Evolutionary conservation across 2,888 invertebrate species (phyloP).

Genomic region (Epirrhoe tristata): DNA sequence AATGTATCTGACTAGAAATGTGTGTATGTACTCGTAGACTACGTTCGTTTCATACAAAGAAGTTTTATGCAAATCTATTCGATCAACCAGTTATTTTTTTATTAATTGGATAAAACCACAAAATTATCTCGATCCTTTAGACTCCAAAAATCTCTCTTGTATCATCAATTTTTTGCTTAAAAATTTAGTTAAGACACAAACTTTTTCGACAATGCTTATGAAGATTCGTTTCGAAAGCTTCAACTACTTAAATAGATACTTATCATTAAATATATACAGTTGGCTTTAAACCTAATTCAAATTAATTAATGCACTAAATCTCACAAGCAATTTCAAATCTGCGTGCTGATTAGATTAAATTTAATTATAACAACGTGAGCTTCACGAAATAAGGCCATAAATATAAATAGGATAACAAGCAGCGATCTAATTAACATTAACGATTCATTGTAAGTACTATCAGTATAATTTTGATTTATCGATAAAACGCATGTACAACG

Average conservation of each 20-base stretch:
- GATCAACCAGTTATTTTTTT: no score
- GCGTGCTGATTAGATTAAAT: conserved; percentile 49
- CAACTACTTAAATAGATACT: not conserved
- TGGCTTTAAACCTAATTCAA: conserved; percentile 23
- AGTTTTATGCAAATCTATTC: no score
- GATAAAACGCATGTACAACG: conserved; percentile 54
- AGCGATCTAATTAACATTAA: conserved; percentile 58
- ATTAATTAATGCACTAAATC: conserved; percentile 25
- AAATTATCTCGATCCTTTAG: no score
- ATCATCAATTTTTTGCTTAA: not conserved
- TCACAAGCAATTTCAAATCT: conserved; percentile 28
- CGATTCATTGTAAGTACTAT: conserved; percentile 60
- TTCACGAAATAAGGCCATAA: conserved; percentile 51
- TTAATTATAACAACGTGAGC: conserved; percentile 56
- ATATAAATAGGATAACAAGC: conserved; percentile 47
- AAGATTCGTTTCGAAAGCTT: conserved; percentile 20
- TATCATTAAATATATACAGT: conserved; percentile 9
- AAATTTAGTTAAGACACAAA: not conserved
- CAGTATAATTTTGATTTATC: conserved; percentile 61
- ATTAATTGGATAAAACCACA: no score
- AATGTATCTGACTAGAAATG: no score
- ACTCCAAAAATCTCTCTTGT: no score
- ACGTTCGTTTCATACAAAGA: no score
- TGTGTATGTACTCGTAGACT: no score
- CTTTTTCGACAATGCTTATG: conserved; percentile 2